Percentiles rank a stretch among this genome's conserved stretches.
Conservation (phyloP, 1,140 invertebrate genomes). For the Drosophila sproati region DNA sequence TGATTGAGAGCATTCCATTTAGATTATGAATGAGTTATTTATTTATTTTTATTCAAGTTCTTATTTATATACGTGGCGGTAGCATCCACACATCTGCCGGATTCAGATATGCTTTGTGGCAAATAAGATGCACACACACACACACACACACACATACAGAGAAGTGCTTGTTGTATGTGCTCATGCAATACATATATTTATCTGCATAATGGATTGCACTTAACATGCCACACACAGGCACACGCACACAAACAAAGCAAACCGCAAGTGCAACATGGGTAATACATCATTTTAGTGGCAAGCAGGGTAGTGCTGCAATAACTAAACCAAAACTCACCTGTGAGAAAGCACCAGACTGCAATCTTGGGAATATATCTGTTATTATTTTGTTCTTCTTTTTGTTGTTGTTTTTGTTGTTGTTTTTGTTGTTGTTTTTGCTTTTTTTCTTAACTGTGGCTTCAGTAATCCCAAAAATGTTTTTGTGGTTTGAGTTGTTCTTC, state of each 20-base stretch:
- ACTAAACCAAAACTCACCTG: constrained; percentile 56
- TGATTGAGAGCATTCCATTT: constrained; percentile 30
- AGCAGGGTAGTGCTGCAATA: background rate
- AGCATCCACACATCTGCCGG: constrained; percentile 1
- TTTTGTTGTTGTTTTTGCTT: background rate
- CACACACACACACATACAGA: constrained; percentile 1
- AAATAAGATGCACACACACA: constrained; percentile 13
- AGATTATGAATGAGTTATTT: constrained; percentile 21
- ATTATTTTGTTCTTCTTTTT: constrained; percentile 14
- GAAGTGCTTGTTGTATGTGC: background rate
- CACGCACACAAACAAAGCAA: constrained; percentile 25
- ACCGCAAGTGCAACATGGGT: constrained; percentile 68
- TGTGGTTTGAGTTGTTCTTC: constrained; percentile 21
- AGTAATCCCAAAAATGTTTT: constrained; percentile 47
- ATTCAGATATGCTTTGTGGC: constrained; percentile 17
- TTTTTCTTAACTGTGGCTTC: constrained; percentile 12
- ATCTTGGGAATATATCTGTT: constrained; percentile 1
- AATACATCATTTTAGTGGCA: constrained; percentile 71
- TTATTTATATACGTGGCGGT: constrained; percentile 20
- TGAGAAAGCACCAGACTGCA: constrained; percentile 17
- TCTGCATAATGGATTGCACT: constrained; percentile 83
- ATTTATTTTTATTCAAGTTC: background rate
- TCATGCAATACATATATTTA: constrained; percentile 40
- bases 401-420: constrained; percentile 1
- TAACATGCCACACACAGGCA: constrained; percentile 70